Base-by-base conservation (phyloP, 2,797 vertebrate genomes). In the Lagodon rhomboides region DNA sequence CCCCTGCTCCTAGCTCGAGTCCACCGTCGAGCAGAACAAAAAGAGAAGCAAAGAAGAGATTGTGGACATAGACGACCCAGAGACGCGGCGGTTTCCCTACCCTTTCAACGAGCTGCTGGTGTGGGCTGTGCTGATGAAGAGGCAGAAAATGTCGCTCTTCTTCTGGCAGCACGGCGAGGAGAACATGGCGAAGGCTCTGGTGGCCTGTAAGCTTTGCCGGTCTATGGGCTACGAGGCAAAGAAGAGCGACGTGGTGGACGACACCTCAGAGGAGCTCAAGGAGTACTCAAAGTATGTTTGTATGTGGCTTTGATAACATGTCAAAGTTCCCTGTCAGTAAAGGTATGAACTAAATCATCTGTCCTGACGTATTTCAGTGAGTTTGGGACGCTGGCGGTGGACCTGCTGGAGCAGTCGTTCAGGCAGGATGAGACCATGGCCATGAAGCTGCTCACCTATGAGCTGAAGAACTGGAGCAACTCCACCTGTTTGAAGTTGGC, bases 81-180 rank as follows among this genome's bases (percentile, higher is more conserved):
- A 99, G 95, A 98, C 96, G 0, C 96, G 96, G 27, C 96, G 98
- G 25, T 99, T 99, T 84, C 96, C 98, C 5, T 99, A 98, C 85
- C 98, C 98, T 49, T 98, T 99, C 92, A 99, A 99, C 5, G 98
- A 99, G 91, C 95, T 99, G 72, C 91, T 99, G 79, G 97, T 99
- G 77, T 99, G 98, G 98, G 97, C 98, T 0, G 98, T 99, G 83
- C 93, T 99, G 75, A 97, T 99, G 98, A 99, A 99, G 93, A 96
- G 98, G 81, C 98, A 99, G 91, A 97, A 97, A 88, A 99, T 99
- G 98, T 96, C 98, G 0, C 96, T 99, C 20, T 99, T 99, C 93
- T 98, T 99, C 92, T 99, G 98, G 98, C 97, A 99, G 89, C 98
- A 99, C 0, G 98, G 98, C 0, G 98, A 99, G 89, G 98, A 99